Percentiles rank a stretch among this genome's conserved stretches.
phyloP scores from a whole-genome alignment of 2,888 invertebrate genomes.

The Agrotis segetum region DNA sequence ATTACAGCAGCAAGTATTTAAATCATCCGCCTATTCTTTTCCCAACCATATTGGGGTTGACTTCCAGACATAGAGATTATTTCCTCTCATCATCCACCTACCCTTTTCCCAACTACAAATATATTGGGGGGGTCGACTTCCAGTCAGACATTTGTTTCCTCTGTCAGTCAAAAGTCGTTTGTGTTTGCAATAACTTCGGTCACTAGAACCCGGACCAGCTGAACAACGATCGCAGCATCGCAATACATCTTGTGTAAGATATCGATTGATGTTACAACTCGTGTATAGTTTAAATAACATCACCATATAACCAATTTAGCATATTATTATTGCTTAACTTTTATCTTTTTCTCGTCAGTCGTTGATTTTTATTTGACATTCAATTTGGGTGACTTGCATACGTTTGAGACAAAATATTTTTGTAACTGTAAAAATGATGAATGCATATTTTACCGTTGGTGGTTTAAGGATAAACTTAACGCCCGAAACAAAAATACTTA shows the following conservation, averaged over 20 bases:
- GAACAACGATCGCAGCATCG: neutral
- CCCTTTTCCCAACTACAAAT: too few relatives aligned
- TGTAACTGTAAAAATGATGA: constrained; percentile 24
- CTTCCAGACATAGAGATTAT: too few relatives aligned
- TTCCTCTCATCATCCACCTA: too few relatives aligned
- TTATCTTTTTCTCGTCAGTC: constrained; percentile 18
- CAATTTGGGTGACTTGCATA: neutral
- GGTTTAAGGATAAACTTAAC: neutral
- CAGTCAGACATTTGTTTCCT: neutral
- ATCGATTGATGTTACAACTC: constrained; percentile 15
- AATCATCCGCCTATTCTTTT: neutral
- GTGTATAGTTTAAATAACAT: constrained; percentile 17
- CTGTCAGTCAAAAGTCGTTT: neutral
- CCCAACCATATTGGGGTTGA: too few relatives aligned
- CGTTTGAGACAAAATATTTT: neutral
- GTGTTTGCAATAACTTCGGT: neutral
- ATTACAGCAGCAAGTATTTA: too few relatives aligned
- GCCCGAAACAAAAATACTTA: neutral
- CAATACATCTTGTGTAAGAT: constrained; percentile 42
- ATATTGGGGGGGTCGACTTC: too few relatives aligned
- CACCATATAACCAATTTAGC: constrained; percentile 19
- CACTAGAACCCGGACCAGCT: neutral
- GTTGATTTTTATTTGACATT: neutral
- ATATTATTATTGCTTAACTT: constrained; percentile 22
- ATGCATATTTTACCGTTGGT: constrained; percentile 3